Base-by-base conservation (phyloP, 2,888 invertebrate genomes). In the Ctena decussata region DNA sequence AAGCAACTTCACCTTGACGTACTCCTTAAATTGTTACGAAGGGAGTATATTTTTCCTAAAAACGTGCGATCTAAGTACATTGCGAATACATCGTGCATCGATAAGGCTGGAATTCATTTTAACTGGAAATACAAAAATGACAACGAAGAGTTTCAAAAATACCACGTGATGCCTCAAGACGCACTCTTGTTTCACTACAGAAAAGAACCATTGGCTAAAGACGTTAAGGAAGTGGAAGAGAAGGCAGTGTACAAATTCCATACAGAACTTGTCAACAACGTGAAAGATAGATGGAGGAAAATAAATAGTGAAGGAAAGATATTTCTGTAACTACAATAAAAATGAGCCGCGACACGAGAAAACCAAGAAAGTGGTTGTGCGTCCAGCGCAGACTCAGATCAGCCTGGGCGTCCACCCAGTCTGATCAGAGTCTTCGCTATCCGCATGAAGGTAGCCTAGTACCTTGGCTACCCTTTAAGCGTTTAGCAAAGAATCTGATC, bases 41-140 rank as follows among this genome's bases (percentile, higher is more conserved):
- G 78, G 35, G 78, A 83, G 30, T 83, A 78, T 37, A 79, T 83
- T 18, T 83, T 83, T 70, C 74, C 60, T 27, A 79, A 75, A 60
- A 83, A 78, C 30, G 75, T 83, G 0, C 35, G 83, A n/a, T 78
- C 83, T 24, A 83, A 83, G 32, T 83, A 70, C 41, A 79, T 83
- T 21, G 78, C 74, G 0, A 83, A 83, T 37, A 78, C 83, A 0
- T 77, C 78, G 15, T 83, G 83, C 70, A 41, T 83, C 0, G 83
- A 83, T 32, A 83, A 78, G 0, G 83, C 70, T 1, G 83, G 83
- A 11, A 83, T 83, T 12, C 83, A 83, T 57, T 83, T 39, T 49
- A 78, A 74, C 46, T 83, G 83, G 83, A 79, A 57, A 35, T 83
- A 83, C 69, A 60, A 69, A 27, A 70, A 74, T 44, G 74, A 70